These are phyloP conservation scores for Apis cerana DNA, from an alignment of 1,140 invertebrate genomes.

Conservation along the genomic window DNA sequence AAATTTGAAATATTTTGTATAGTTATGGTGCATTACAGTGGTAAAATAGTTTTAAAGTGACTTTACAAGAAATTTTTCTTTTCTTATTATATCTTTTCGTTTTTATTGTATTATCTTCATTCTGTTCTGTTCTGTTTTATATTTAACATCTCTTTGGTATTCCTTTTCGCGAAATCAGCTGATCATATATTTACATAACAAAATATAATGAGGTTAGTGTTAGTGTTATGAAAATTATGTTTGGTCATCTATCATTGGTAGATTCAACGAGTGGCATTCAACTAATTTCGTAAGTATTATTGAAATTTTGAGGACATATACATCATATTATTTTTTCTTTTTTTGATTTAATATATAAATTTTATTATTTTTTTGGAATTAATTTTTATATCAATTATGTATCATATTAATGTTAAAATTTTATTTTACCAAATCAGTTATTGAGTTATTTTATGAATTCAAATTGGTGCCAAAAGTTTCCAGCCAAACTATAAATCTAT, in stretches of 20 bases:
- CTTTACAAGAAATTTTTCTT: not conserved
- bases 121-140: not conserved
- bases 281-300: constrained; percentile 32
- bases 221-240: constrained; percentile 1
- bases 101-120: constrained; percentile 1
- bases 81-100: not conserved
- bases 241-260: constrained; percentile 9
- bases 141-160: not conserved
- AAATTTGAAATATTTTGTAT: not conserved
- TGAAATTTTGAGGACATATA: constrained; percentile 5
- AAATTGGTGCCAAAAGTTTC: no score
- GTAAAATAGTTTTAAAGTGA: not conserved
- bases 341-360: not conserved
- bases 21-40: not conserved
- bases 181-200: not conserved
- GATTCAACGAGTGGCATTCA: not conserved
- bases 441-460: no score
- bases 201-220: not conserved
- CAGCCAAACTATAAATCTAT: no score
- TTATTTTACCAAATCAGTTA: no score
- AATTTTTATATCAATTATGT: not conserved
- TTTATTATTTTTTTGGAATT: not conserved
- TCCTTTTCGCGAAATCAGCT: not conserved
- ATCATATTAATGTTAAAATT: no score
- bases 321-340: not conserved